Evolutionary conservation across 2,797 vertebrate species (phyloP), one percentile per base, ranked within the genome.

Genomic region (Rhinella marina): DNA sequence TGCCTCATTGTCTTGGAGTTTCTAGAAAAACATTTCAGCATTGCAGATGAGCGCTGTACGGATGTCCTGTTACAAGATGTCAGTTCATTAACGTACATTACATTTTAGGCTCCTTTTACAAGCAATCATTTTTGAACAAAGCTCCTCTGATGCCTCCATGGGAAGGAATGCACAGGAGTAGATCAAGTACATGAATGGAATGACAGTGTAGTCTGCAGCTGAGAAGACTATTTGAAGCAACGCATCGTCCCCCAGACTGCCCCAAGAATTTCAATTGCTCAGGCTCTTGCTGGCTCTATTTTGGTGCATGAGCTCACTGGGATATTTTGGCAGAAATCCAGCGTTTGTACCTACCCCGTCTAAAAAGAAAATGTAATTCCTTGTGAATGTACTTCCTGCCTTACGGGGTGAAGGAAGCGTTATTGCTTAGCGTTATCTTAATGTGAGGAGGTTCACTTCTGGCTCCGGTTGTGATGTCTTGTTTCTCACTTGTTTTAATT

Each of bases 201-300:
- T 82, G 78, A 59, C n/a, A n/a, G 66, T 52, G 25, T 48, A 57
- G 52, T 66, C 57, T 70, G 62, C 23, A 52, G 64, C 25, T 9
- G 29, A 82, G 54, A 56, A 56, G 73, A 66, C 86, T 77, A 23
- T 64, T 64, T 29, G 32, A 56, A 88, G 81, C 61, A 23, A 11
- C 11, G 52, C 56, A 61, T 48, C 14, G 80, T 76, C 56, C 72
- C 29, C 25, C 81, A 41, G 70, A 54, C 81, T 79, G 54, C 64
- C 73, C 81, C 81, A 78, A 73, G 87, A 83, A 88, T 84, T 73
- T 72, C 21, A 88, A 88, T 80, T 81, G 76, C 66, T 52, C 21
- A 25, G 41, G 13, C 32, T 76, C 32, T 82, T 13, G 21, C 27
- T 70, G 16, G 29, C 66, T 88, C 72, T 85, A 25, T 66, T 75